A percentile compares a stretch with the other conserved stretches of the same genome.
Evolutionary conservation across 2,113 vertebrate species (phyloP).

Genomic region (Callionymus lyra): DNA sequence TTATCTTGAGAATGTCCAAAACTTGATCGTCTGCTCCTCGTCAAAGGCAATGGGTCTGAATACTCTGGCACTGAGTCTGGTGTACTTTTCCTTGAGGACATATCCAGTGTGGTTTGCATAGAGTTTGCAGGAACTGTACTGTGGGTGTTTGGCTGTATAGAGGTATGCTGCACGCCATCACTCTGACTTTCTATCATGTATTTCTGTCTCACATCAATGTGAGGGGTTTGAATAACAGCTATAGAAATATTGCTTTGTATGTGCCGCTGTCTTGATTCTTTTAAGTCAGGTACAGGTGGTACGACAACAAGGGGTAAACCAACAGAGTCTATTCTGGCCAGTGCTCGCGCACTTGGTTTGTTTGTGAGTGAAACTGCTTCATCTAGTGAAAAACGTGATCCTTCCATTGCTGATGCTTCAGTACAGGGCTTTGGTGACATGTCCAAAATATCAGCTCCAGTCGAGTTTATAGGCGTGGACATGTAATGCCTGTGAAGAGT

Average conservation of each 20-base stretch:
- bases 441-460: constrained; percentile 63
- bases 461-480: constrained; percentile 42
- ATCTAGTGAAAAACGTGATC: constrained; percentile 4
- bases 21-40: constrained; percentile 26
- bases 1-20: constrained; percentile 27
- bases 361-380: constrained; percentile 46
- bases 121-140: constrained; percentile 46
- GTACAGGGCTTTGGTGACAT: constrained; percentile 49
- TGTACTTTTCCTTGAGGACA: constrained; percentile 42
- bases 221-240: constrained; percentile 8
- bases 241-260: constrained; percentile 4
- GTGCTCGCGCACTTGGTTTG: constrained; percentile 29
- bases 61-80: constrained; percentile 5
- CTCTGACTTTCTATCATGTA: neutral
- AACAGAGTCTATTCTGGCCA: constrained; percentile 30
- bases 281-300: constrained; percentile 8
- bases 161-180: constrained; percentile 6
- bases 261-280: constrained; percentile 3
- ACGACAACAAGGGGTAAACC: constrained; percentile 44
- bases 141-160: constrained; percentile 4
- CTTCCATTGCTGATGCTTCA: constrained; percentile 20
- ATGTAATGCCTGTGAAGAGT: constrained; percentile 25
- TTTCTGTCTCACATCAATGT: neutral
- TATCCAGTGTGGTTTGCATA: constrained; percentile 45
- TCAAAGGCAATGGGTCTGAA: constrained; percentile 44